A percentile compares a stretch with the other conserved stretches of the same genome.
These are phyloP conservation scores for Leucania comma DNA, from an alignment of 2,888 invertebrate species.

Conservation along the genomic window DNA sequence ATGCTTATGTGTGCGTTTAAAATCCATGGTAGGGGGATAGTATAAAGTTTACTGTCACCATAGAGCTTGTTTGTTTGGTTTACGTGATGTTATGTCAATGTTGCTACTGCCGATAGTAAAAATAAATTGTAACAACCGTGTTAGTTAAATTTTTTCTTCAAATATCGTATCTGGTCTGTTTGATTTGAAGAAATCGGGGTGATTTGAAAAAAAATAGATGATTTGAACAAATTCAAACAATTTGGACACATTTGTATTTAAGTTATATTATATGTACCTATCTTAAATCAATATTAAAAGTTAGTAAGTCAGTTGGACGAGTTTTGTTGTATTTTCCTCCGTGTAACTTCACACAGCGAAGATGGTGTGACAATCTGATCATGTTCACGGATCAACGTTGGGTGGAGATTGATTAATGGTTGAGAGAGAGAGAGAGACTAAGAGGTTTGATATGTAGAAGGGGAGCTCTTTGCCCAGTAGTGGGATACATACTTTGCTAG, in stretches of 20 bases:
- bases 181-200: background rate
- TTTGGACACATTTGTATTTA: background rate
- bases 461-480: too few relatives aligned
- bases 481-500: too few relatives aligned
- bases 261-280: background rate
- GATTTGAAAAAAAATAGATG: background rate
- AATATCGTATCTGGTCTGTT: background rate
- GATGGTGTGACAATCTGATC: too few relatives aligned
- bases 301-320: too few relatives aligned
- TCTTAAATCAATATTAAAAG: too few relatives aligned
- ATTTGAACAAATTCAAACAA: background rate
- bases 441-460: too few relatives aligned
- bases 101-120: background rate
- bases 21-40: conserved; percentile 6
- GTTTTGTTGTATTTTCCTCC: too few relatives aligned
- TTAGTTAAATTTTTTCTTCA: background rate
- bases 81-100: conserved; percentile 20
- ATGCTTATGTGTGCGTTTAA: conserved; percentile 25
- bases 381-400: too few relatives aligned
- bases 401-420: too few relatives aligned
- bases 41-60: conserved; percentile 4
- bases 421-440: too few relatives aligned
- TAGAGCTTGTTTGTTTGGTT: background rate
- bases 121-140: background rate
- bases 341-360: too few relatives aligned